Evolutionary conservation across 1,140 invertebrate genomes (phyloP), one percentile per base, ranked within the genome.

Genomic region (Saccostrea echinata): DNA sequence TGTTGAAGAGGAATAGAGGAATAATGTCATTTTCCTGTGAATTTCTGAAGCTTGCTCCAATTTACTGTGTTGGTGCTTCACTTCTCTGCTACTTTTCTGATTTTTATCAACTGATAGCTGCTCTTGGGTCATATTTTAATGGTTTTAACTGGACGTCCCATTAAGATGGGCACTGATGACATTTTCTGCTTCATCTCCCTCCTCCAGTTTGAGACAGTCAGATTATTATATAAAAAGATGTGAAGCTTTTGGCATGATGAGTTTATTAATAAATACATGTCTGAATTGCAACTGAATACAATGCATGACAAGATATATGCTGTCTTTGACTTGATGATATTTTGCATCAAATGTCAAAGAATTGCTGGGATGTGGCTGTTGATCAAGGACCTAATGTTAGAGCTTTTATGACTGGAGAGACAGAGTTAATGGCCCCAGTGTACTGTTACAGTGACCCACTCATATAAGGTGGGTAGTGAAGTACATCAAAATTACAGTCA

Each of bases 151-250:
- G 55, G 55, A 61, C 55, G 18, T 61, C 55, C 55, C 55, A 18
- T 21, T 61, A 18, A 27, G 57, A 71, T 18, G 55, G 64, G 24
- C 24, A 27, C 64, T 71, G 27, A 33, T 76, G 68, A 76, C 68
- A 76, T 76, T 76, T 43, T 76, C 68, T 76, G 68, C 30, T 30
- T 76, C 68, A 76, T 76, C 27, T 76, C 68, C 27, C 16, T 33
- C 11, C 68, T 30, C 27, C 27, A 76, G 16, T 76, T 33, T 30
- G 27, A 30, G 68, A 76, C 68, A 11, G 27, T 76, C 24, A 30
- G 27, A 76, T 30, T 76, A 27, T 76, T 13, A 76, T 33, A 27
- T 33, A 76, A 33, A 11, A 76, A 76, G 27, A 76, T 33, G 27
- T 76, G 24, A 13, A 76, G 18, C 8, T 3, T 61, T 1, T 61